Percentiles rank a stretch among this genome's conserved stretches.
Evolutionary conservation across 2,888 invertebrate genomes (phyloP).

Genomic region (Cheilosia pagana): DNA sequence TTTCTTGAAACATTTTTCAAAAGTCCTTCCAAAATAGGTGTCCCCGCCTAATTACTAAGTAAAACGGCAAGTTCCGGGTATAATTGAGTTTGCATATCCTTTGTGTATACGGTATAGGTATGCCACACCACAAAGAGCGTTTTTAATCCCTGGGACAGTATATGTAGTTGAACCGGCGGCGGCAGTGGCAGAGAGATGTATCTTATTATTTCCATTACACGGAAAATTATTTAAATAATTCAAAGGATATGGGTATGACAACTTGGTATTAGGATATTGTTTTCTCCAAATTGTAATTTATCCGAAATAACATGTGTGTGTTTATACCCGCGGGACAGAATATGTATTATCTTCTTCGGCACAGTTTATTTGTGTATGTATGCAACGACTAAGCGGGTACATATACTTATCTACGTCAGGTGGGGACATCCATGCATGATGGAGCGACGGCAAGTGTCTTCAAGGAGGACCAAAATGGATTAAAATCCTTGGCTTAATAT

Average conservation of each 20-base stretch:
- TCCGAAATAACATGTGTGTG: slow-evolving; percentile 12
- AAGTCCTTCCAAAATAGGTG: too few species aligned
- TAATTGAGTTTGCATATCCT: too few species aligned
- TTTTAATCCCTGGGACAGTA: slow-evolving; percentile 8
- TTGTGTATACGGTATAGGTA: too few species aligned
- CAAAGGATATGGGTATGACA: slow-evolving; percentile 56
- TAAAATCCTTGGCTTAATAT: slow-evolving; percentile 16
- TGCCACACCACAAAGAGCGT: not conserved
- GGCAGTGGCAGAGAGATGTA: not conserved
- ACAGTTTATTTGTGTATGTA: slow-evolving; percentile 2
- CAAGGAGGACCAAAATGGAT: slow-evolving; percentile 19
- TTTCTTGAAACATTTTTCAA: too few species aligned
- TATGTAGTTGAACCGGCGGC: not conserved
- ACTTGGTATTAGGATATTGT: slow-evolving; percentile 43
- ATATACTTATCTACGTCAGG: not conserved
- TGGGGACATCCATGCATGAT: too few species aligned
- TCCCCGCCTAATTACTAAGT: too few species aligned
- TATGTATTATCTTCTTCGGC: slow-evolving; percentile 5
- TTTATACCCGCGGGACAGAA: slow-evolving; percentile 35
- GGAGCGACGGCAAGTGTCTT: slow-evolving; percentile 5
- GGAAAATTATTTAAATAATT: slow-evolving; percentile 41
- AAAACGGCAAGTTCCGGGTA: too few species aligned
- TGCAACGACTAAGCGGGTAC: slow-evolving; percentile 1
- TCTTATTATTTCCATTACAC: slow-evolving; percentile 2
- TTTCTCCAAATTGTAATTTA: slow-evolving; percentile 46